Base-by-base conservation (phyloP, 2,888 invertebrate species). In the Dascillus cervinus region DNA sequence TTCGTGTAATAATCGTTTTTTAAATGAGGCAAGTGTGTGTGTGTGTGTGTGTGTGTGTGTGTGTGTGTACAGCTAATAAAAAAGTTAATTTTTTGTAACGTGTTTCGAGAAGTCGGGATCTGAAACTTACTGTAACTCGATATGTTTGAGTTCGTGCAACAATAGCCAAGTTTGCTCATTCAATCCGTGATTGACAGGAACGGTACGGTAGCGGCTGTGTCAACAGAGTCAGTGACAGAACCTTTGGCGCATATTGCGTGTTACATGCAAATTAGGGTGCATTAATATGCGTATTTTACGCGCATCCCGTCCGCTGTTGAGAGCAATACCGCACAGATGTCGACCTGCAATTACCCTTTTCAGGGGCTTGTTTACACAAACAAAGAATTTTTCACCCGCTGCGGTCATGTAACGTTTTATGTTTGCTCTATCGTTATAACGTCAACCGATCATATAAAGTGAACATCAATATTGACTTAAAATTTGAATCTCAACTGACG, bases 261-360 rank as follows among this genome's bases (percentile, higher is more conserved):
- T 61, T 58, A 62, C 61, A 64, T 62, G 64, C 64, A 64, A 64
- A 64, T 64, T 59, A 62, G 57, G 44, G 40, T 41, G 42, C 59
- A 64, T 64, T 62, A 64, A 60, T 62, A 62, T 62, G 59, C 62
- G 59, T 55, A 57, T 56, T 60, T 59, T 55, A 54, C 55, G 55
- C 56, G 49, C 56, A 56, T 55, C 56, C 52, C 54, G 52, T 49
- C 49, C 52, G 44, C 49, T 46, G 48, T 48, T 46, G 43, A 44
- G 35, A 46, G 54, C 48, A 55, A 55, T 52, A 47, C 37, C 38
- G 46, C 53, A 52, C 59, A 59, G 59, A 59, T 59, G 51, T 48
- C 46, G 27, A 44, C 38, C 40, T 45, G 47, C 39, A 49, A 49
- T 53, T 52, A 50, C 55, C 55, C 55, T 53, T 58, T 55, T 49